phyloP scores from a whole-genome alignment of 2,888 invertebrate genomes.

The Dromius quadrimaculatus region DNA sequence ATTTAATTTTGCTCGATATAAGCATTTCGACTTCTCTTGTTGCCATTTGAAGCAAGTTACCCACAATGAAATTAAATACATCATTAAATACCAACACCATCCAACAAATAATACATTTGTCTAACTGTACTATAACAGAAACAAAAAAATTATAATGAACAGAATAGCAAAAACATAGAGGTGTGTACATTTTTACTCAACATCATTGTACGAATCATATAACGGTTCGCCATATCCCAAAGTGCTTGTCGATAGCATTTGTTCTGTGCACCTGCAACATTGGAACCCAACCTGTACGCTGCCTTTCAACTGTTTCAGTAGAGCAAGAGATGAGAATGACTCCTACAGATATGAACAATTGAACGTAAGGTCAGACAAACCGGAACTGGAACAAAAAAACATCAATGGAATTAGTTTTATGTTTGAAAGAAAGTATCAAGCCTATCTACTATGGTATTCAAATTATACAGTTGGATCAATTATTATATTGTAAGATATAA shows the following conservation, averaged over 20 bases:
- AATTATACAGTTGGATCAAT: no score
- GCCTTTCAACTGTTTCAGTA: neutral
- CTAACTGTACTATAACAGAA: slow-evolving; percentile 30
- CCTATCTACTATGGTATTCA: no score
- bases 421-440: neutral
- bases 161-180: neutral
- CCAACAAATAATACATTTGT: slow-evolving; percentile 22
- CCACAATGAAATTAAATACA: no score
- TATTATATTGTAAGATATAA: no score
- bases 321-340: neutral
- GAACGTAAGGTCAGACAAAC: slow-evolving; percentile 21
- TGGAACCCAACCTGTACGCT: no score
- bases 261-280: slow-evolving; percentile 7
- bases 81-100: no score
- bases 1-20: no score
- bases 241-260: slow-evolving; percentile 10
- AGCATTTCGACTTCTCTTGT: no score
- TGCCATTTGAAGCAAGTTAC: no score
- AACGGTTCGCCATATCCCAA: slow-evolving; percentile 13
- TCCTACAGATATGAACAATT: neutral
- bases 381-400: neutral
- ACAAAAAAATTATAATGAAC: slow-evolving; percentile 27
- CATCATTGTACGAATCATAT: slow-evolving; percentile 1
- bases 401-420: slow-evolving; percentile 5
- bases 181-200: slow-evolving; percentile 3